Conservation (phyloP, 2,888 invertebrate genomes). For the Nomada flava region DNA sequence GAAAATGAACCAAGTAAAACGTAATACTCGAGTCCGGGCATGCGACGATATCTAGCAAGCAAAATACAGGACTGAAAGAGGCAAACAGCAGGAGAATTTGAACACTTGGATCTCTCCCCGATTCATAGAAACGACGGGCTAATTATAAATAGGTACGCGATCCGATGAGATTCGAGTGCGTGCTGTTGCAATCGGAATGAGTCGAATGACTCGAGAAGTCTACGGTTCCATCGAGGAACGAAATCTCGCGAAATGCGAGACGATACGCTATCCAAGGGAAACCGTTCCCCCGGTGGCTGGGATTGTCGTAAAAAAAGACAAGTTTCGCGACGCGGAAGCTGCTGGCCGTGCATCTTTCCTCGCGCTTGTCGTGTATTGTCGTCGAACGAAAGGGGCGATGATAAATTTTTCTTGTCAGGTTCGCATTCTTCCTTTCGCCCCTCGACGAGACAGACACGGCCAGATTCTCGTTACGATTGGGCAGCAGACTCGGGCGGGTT, state of each 20-base stretch:
- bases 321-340: background rate
- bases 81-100: background rate
- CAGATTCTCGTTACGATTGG: constrained; percentile 53
- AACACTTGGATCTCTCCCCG: constrained; percentile 6
- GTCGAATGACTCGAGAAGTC: background rate
- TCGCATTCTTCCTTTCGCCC: background rate
- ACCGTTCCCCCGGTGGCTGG: constrained; percentile 4
- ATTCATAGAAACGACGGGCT: background rate
- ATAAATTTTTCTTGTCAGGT: constrained; percentile 4
- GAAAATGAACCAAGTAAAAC: background rate
- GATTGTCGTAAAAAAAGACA: constrained; percentile 19
- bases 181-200: constrained; percentile 16
- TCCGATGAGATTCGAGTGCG: background rate
- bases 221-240: constrained; percentile 22
- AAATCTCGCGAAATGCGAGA: constrained; percentile 16
- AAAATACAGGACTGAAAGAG: constrained; percentile 13
- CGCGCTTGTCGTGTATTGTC: too few relatives aligned
- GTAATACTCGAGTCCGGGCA: background rate
- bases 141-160: constrained; percentile 1
- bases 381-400: background rate
- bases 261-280: constrained; percentile 12
- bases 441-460: constrained; percentile 9
- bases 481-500: constrained; percentile 3
- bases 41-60: background rate
- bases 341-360: background rate